Base-by-base conservation (phyloP, 2,888 invertebrate genomes). In the Monochamus alternatus region DNA sequence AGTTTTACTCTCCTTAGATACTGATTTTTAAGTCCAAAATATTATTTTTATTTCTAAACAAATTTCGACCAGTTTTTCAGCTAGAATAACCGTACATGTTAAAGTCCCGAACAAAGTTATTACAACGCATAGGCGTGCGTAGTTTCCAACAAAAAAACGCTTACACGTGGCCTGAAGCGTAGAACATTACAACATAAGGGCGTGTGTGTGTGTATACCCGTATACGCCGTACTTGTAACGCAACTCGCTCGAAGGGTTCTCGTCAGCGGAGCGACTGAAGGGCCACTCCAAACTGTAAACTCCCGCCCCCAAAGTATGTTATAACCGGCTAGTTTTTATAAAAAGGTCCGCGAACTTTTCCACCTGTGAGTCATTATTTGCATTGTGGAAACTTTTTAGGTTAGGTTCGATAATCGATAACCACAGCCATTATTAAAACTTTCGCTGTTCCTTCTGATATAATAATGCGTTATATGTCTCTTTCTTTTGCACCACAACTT, bases 181-280 rank as follows among this genome's bases (percentile, higher is more conserved):
- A 9, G 62, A 38, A 62, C 62, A 38, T 14, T 7, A 63, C 38
- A 63, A 43, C 8, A 14, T 12, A 43, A 38, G 38, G n/a, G 14
- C 38, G 14, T 63, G 62, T 63, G n/a, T 52, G 74, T 77, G 64
- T 68, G 68, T 44, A 38, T 38, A 38, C 38, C 7, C 38, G 71
- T 74, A 75, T 75, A 75, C 70, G 68, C 68, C 62, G 75, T 73
- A 68, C 81, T 82, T 80, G 80, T 81, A 82, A 82, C 81, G 81
- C 80, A 82, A 82, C 83, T 80, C 76, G 43, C 65, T 77, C 78
- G 58, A 72, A 82, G 83, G 63, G 79, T 74, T 71, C 81, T 83
- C 72, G 79, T 79, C 80, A 79, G 43, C 78, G 65, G 76, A 75
- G 78, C 82, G 78, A 74, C 73, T 79, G 76, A 81, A 81, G 81